Conservation (phyloP, 2,888 invertebrate species). For the Stenichneumon culpator region DNA sequence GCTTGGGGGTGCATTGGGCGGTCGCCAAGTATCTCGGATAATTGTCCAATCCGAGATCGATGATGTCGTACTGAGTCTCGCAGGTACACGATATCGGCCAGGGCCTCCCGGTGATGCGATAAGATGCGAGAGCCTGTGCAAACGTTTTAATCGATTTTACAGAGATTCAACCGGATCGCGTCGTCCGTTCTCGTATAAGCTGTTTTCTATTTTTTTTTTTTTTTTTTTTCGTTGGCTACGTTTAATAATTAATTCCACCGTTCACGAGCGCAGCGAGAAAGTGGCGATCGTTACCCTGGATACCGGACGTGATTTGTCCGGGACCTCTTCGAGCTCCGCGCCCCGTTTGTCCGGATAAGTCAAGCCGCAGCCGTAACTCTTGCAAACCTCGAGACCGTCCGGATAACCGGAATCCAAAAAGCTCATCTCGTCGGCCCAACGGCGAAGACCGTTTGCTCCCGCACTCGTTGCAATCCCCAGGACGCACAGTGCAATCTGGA, state of each 20-base stretch:
- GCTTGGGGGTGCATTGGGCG: slow-evolving; percentile 73
- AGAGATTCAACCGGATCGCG: too few species aligned
- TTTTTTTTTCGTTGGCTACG: not conserved
- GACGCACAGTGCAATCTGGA: slow-evolving; percentile 50
- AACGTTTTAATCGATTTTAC: slow-evolving; percentile 26
- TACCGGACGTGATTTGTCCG: slow-evolving; percentile 56
- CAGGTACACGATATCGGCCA: slow-evolving; percentile 74
- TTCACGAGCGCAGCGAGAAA: not conserved
- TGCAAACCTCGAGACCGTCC: slow-evolving; percentile 55
- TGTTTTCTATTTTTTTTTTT: not conserved
- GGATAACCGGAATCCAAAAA: slow-evolving; percentile 42
- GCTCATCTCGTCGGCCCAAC: slow-evolving; percentile 47
- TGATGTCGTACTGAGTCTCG: slow-evolving; percentile 73
- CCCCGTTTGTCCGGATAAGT: slow-evolving; percentile 62
- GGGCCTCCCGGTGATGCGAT: slow-evolving; percentile 53
- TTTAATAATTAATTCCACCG: slow-evolving; percentile 6
- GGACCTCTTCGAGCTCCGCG: slow-evolving; percentile 42
- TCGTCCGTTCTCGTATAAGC: not conserved
- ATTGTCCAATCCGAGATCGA: slow-evolving; percentile 75
- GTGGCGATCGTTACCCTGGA: slow-evolving; percentile 24
- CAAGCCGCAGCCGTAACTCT: slow-evolving; percentile 43
- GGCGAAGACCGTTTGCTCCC: slow-evolving; percentile 28
- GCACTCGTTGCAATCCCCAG: slow-evolving; percentile 41
- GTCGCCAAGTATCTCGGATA: slow-evolving; percentile 77
- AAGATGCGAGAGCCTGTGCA: slow-evolving; percentile 54